Evolutionary conservation across 2,888 invertebrate genomes (phyloP).

Genomic region (Athrips mouffetella): DNA sequence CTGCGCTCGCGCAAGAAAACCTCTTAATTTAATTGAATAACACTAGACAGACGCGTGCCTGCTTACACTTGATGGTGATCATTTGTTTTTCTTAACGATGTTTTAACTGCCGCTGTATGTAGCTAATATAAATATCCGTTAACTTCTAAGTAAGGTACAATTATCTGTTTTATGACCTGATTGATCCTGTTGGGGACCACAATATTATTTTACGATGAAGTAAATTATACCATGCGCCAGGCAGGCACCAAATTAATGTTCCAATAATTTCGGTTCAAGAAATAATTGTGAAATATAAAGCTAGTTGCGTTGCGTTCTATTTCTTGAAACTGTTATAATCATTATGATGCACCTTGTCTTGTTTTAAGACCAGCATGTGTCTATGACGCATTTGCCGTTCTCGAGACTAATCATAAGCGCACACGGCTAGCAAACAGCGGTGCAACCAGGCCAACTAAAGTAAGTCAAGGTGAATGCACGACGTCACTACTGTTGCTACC

Average conservation of each 20-base stretch:
- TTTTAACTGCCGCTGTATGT: constrained; percentile 8
- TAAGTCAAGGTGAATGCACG: constrained; percentile 71
- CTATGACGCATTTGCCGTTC: constrained; percentile 34
- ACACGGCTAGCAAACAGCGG: constrained; percentile 52
- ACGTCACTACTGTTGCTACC: constrained; percentile 69
- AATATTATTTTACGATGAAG: no score
- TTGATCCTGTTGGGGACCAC: background rate
- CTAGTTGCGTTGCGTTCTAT: no score
- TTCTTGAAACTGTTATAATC: background rate
- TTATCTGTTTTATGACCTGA: background rate
- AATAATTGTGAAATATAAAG: no score
- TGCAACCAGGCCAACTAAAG: constrained; percentile 65
- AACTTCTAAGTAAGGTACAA: background rate
- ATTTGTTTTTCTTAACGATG: constrained; percentile 13
- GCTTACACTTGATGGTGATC: constrained; percentile 4
- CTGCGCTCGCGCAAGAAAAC: constrained; percentile 45
- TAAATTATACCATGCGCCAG: no score
- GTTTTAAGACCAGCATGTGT: constrained; percentile 12
- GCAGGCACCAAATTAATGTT: no score
- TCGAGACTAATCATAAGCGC: constrained; percentile 56
- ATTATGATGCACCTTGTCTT: background rate
- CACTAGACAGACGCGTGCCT: constrained; percentile 10
- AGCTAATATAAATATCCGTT: constrained; percentile 2
- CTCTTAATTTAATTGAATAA: constrained; percentile 22
- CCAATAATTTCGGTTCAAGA: no score